phyloP scores from a whole-genome alignment of 2,888 invertebrate species.

The Beris morrisii region DNA sequence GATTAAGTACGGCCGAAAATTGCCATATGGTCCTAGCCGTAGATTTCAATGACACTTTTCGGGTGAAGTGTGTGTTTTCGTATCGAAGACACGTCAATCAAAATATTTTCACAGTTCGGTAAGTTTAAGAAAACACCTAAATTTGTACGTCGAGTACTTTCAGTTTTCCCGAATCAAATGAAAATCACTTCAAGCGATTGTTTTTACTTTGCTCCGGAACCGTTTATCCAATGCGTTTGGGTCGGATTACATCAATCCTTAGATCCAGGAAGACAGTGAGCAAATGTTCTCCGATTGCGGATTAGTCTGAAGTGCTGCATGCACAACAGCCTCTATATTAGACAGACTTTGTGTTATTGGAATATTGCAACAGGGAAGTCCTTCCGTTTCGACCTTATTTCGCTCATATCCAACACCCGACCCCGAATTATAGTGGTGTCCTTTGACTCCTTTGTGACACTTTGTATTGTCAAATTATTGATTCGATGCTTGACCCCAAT shows the following conservation, averaged over 20 bases:
- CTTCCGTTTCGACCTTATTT: background rate
- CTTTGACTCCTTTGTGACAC: slow-evolving; percentile 29
- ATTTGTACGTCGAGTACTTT: background rate
- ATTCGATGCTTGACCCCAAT: slow-evolving; percentile 36
- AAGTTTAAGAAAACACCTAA: background rate
- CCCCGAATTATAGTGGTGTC: slow-evolving; percentile 18
- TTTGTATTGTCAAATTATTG: slow-evolving; percentile 35
- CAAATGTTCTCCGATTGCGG: background rate
- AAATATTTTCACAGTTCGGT: slow-evolving; percentile 30
- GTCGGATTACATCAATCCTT: slow-evolving; percentile 14
- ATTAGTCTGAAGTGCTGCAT: slow-evolving; percentile 15
- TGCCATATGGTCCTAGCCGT: slow-evolving; percentile 2
- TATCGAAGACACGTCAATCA: slow-evolving; percentile 33
- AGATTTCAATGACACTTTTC: slow-evolving; percentile 10
- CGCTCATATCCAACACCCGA: background rate
- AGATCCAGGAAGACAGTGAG: too few species aligned
- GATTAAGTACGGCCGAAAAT: background rate
- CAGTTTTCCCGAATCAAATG: too few species aligned
- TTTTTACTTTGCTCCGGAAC: background rate
- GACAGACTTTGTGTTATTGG: too few species aligned
- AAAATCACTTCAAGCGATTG: background rate
- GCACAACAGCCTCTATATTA: too few species aligned
- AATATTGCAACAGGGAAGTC: background rate
- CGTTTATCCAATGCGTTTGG: too few species aligned
- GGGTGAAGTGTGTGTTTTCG: slow-evolving; percentile 30